Base-by-base conservation (phyloP, 2,797 vertebrate species). In the Parotocinclus haroldoi region DNA sequence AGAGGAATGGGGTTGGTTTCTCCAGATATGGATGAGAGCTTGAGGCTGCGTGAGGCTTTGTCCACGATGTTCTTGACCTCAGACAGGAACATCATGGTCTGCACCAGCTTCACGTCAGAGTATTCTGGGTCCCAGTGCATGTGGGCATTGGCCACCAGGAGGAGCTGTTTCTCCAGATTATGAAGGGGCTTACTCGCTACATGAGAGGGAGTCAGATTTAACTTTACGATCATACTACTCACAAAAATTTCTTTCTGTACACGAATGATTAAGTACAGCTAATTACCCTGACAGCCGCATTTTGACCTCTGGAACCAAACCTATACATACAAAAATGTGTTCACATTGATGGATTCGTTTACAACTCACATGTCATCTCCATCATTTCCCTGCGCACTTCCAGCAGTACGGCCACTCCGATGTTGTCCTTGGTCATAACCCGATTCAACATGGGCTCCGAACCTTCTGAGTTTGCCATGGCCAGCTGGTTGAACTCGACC, bases 41-140 rank as follows among this genome's bases (percentile, higher is more conserved):
- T 96, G 79, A 96, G 91, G 83, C 86, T 95, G 83, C 93, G 92
- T 19, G 94, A 91, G 78, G 95, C 96, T 89, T 96, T 96, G 84
- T 98, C 96, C 80, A 97, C 94, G 51, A 98, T 98, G 84, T 92
- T 98, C 88, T 97, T 98, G 78, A 98, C 94, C 83, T 98, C 96
- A 0, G 96, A 98, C 81, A 98, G 89, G 86, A 98, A 98, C 96
- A 98, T 98, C 96, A 98, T 97, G 74, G 96, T 98, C 82, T 98
- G 96, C 68, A 98, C 94, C 85, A 98, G 86, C 82, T 98, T 98
- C 69, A 98, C 96, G 59, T 98, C 96, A 42, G 94, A 97, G 82
- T 95, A 98, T 53, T 98, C 96, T 4, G 96, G 96, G 81, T 98
- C 96, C 96, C 96, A 98, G 87, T 98, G 96, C 95, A 98, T 98